Evolutionary conservation across 2,797 vertebrate species (phyloP).

Genomic region (Anabacerthia variegaticeps): DNA sequence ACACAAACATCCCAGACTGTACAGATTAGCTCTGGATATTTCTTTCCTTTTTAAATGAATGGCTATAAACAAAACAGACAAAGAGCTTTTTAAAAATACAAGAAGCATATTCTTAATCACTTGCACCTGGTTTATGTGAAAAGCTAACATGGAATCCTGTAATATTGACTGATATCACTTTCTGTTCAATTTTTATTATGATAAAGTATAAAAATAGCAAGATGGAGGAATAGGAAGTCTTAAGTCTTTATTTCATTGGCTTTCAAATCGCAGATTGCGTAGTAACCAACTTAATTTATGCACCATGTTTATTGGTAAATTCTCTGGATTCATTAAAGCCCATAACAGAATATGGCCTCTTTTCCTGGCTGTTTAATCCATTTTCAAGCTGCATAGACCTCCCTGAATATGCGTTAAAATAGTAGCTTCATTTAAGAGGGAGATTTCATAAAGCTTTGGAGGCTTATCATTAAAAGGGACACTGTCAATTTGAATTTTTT

Average conservation of each 20-base stretch:
- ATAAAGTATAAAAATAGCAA: not conserved
- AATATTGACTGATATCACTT: not conserved
- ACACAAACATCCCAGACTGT: not conserved
- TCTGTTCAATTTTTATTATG: not conserved
- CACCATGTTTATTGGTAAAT: constrained; percentile 7
- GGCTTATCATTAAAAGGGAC: constrained; percentile 20
- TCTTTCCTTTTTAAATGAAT: constrained; percentile 1
- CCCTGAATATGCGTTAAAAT: constrained; percentile 22
- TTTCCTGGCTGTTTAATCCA: not conserved
- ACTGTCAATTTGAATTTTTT: constrained; percentile 16
- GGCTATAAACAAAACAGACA: not conserved
- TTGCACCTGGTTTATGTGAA: constrained; percentile 35
- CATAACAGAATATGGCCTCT: not conserved
- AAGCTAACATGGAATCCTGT: not conserved
- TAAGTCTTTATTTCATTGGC: not conserved
- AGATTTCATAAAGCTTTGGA: constrained; percentile 31
- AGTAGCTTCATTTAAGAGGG: constrained; percentile 27
- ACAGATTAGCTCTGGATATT: not conserved
- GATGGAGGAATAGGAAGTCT: not conserved
- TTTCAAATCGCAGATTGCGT: constrained; percentile 20
- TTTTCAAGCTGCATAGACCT: constrained; percentile 26
- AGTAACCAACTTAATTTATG: constrained; percentile 38
- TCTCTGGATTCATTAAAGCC: constrained; percentile 35
- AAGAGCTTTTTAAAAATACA: not conserved
- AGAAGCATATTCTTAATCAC: not conserved